Conservation (phyloP, 2,113 vertebrate genomes). For the Vulpes lagopus region DNA sequence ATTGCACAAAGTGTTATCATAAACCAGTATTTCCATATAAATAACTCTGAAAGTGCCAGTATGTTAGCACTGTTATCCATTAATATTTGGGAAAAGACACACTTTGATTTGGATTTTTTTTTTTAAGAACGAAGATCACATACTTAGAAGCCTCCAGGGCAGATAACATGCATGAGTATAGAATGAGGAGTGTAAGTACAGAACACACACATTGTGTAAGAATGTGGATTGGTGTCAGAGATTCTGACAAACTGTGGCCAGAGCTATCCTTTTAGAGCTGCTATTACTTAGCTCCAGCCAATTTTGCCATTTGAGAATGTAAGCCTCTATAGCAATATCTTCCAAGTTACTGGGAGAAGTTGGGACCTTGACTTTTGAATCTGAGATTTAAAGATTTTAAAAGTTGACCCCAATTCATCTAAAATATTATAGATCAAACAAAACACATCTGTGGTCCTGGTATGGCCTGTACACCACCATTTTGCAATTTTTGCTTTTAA, state of each 20-base stretch:
- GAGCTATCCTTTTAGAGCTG: neutral
- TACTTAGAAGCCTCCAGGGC: neutral
- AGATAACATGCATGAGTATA: too few relatives aligned
- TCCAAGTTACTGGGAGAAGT: neutral
- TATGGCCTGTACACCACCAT: neutral
- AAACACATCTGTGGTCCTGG: neutral
- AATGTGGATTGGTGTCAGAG: neutral
- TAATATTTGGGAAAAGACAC: neutral
- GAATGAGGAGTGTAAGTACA: accelerated
- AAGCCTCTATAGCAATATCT: neutral
- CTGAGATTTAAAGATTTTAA: constrained; percentile 25
- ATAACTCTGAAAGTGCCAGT: neutral
- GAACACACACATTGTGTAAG: accelerated
- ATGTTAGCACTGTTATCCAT: neutral
- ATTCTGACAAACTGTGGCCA: neutral
- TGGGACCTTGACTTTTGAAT: neutral
- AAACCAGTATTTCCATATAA: neutral
- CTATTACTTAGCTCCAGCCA: neutral
- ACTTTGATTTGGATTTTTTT: neutral
- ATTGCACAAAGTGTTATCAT: neutral
- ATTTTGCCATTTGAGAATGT: neutral
- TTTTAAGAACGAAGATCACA: neutral
- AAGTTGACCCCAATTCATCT: neutral
- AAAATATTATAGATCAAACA: neutral
- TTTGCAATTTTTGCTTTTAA: constrained; percentile 26